Base-by-base conservation (phyloP, 1,140 invertebrate genomes). In the Cherax destructor region DNA sequence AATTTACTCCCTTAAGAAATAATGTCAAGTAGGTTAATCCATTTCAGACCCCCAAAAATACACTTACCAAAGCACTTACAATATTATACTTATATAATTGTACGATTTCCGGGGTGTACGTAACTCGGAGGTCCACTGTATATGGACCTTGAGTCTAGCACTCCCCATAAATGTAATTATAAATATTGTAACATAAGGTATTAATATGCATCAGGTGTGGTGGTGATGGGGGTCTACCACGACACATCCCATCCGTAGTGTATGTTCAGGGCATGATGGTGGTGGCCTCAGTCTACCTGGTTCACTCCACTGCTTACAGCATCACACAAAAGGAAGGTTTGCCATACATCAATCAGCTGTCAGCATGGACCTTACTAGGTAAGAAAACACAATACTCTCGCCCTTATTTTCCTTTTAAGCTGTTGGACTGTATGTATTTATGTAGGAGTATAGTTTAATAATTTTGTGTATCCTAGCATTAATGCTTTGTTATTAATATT, bases 321-420 rank as follows among this genome's bases (percentile, higher is more conserved):
- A 83, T 93, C 18, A 88, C 49, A 1, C 65, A 83, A 61, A 93
- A 93, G 81, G 83, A 88, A 59, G 92, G 92, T 41, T 89, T 93
- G 16, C 92, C 92, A 4, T 80, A 69, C 21, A n/a, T 30, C 18
- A 93, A 93, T 83, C 92, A 93, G 52, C 6, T 89, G 9, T 59
- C 80, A 47, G 92, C 92, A 49, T 93, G 92, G 92, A 30, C 13
- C 3, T 47, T 93, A n/a, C 61, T 93, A 80, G 86, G 92, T 92
- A 84, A 65, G 79, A 9, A 7, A 41, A 9, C 4, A 65, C 5
- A 56, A 56, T 56, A 56, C 16, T 3, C 7, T 11, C 10, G 3
- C 41, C 11, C 41, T 79, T 5, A 47, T 5, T 24, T 79, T 30
- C n/a, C 21, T 49, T 76, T 9, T 41, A 10, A 10, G 18, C 21